Evolutionary conservation across 1,140 invertebrate genomes (phyloP).

Genomic region (Elysia chlorotica): DNA sequence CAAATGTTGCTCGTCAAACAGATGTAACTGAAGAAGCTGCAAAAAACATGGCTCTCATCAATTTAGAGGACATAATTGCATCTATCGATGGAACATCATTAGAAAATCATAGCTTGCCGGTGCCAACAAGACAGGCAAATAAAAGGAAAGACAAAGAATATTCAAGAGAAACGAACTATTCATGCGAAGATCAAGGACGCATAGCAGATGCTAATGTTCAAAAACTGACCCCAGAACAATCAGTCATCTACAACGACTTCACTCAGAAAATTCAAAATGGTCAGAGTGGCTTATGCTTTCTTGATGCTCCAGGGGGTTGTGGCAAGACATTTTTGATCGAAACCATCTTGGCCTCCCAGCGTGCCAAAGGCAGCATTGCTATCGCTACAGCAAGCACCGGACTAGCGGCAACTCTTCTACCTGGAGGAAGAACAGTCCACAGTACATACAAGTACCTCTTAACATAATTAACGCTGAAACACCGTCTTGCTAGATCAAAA

Average conservation of each 20-base stretch:
- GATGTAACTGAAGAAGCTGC: not conserved
- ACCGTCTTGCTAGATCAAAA: slow-evolving; percentile 3
- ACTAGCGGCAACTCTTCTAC: slow-evolving; percentile 44
- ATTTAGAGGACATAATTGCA: not conserved
- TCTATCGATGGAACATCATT: not conserved
- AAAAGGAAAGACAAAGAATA: not conserved
- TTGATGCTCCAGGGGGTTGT: not conserved
- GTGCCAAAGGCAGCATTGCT: not conserved
- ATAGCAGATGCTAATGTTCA: too few relatives aligned
- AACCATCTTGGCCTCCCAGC: not conserved
- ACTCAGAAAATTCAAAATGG: not conserved
- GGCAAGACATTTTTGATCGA: slow-evolving; percentile 3
- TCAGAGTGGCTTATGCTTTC: not conserved
- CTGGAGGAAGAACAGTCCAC: slow-evolving; percentile 35
- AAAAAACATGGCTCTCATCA: not conserved
- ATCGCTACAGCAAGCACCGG: slow-evolving; percentile 36
- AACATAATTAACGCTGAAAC: slow-evolving; percentile 9
- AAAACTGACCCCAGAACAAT: not conserved
- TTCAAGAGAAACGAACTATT: not conserved
- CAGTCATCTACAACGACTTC: not conserved
- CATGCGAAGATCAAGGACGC: too few relatives aligned
- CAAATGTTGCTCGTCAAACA: slow-evolving; percentile 22
- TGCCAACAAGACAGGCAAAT: not conserved
- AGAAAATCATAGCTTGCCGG: not conserved
- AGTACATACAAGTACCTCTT: slow-evolving; percentile 25